Conservation (phyloP, 2,888 invertebrate species). For the Sthenelais limicola region DNA sequence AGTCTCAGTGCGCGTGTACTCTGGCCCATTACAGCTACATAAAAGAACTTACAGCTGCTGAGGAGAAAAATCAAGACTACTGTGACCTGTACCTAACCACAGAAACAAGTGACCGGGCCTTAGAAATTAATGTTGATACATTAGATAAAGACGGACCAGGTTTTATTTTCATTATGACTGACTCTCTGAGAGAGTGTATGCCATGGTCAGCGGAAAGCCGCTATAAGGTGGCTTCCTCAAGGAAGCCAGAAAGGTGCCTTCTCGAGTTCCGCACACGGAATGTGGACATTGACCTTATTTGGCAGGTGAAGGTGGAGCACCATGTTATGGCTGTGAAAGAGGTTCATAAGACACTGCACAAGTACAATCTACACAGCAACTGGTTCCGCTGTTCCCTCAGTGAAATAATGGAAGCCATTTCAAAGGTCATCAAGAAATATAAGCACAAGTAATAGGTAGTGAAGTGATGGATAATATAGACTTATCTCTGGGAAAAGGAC, state of each 20-base stretch:
- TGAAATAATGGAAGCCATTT: slow-evolving; percentile 47
- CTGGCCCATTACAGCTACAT: slow-evolving; percentile 39
- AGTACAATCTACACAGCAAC: slow-evolving; percentile 46
- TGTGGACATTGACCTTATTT: slow-evolving; percentile 50
- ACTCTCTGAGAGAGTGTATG: slow-evolving; percentile 41
- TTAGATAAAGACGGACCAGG: slow-evolving; percentile 50
- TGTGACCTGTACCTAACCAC: slow-evolving; percentile 33
- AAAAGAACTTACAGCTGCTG: not conserved
- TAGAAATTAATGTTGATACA: slow-evolving; percentile 46
- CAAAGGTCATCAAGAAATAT: slow-evolving; percentile 40
- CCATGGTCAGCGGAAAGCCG: slow-evolving; percentile 49
- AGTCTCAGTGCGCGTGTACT: slow-evolving; percentile 40
- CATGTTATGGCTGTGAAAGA: slow-evolving; percentile 44
- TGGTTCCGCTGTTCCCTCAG: slow-evolving; percentile 51
- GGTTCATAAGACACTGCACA: slow-evolving; percentile 41
- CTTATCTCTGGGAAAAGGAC: too few relatives aligned
- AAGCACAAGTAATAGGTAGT: slow-evolving; percentile 20
- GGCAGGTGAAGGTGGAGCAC: slow-evolving; percentile 49
- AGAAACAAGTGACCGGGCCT: slow-evolving; percentile 25
- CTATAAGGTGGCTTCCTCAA: slow-evolving; percentile 51
- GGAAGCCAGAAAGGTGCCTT: slow-evolving; percentile 48
- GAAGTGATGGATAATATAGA: too few relatives aligned
- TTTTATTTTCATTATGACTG: slow-evolving; percentile 51
- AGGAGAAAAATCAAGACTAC: slow-evolving; percentile 22
- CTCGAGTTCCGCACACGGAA: slow-evolving; percentile 45